Evolutionary conservation across 2,113 vertebrate genomes (phyloP), one percentile per base, ranked within the genome.

Genomic region (Macroglossus sobrinus): DNA sequence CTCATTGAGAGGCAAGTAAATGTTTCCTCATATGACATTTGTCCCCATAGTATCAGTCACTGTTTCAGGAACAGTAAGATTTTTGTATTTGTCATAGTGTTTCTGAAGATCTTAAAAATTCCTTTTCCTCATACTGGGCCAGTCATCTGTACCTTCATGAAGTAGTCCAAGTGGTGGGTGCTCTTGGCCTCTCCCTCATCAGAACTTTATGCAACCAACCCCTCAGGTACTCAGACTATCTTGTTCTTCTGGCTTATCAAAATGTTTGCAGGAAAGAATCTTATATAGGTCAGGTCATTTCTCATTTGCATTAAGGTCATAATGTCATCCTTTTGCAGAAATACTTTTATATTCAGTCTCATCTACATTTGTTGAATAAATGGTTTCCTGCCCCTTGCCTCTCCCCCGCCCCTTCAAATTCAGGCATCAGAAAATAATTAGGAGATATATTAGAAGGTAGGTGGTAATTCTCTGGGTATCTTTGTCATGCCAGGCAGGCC

Each of bases 301-400:
- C 16, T 94, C 86, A 92, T 86, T 96, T 96, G 35, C 26, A 43
- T 82, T 85, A 85, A 68, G 18, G n/a, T 64, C 69, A 86, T 15
- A 57, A 35, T 71, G 22, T 89, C 59, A 50, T 84, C 35, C 89
- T 76, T 95, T 69, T 26, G 43, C 22, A 92, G 66, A 40, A 72
- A 79, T 94, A 78, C 50, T 82, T 75, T 75, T 38, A 81, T 94
- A 79, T 69, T 84, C 22, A 72, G 18, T 89, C 26, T 84, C 26
- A 76, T 43, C 50, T 89, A 59, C 35, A 26, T 89, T 94, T 79
- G 66, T 76, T 76, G 22, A 86, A 28, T 90, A 78, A 94, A 82
- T 90, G 38, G 28, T 30, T 86, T 96, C 75, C 53, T 55, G 47
- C 16, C 15, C 7, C 35, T 16, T 76, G 9, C 30, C 50, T 66